Percentiles rank a stretch among this genome's conserved stretches.
Evolutionary conservation across 1,140 invertebrate genomes (phyloP).

Genomic region (Lanistes nyassanus): DNA sequence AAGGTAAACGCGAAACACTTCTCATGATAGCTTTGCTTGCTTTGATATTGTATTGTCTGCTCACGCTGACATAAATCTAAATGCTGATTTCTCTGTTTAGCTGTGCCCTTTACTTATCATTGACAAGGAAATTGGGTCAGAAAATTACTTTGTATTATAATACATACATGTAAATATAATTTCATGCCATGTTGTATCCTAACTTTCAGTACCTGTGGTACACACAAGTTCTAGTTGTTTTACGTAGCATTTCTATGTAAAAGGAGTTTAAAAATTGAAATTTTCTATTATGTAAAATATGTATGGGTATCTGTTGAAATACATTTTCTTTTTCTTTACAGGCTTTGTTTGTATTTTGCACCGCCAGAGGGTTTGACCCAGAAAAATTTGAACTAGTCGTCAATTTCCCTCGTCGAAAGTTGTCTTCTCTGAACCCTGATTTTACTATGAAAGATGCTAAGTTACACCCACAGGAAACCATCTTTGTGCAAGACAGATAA

Average conservation of each 20-base stretch:
- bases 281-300: not conserved
- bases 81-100: conserved; percentile 1
- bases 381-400: conserved; percentile 69
- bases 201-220: too few species aligned
- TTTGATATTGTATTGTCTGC: not conserved
- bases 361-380: conserved; percentile 62
- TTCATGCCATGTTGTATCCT: too few species aligned
- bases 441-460: conserved; percentile 66
- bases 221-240: too few species aligned
- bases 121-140: too few species aligned
- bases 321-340: conserved; percentile 45
- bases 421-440: conserved; percentile 62
- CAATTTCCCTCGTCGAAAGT: conserved; percentile 67
- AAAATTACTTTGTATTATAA: too few species aligned
- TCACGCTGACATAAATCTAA: not conserved
- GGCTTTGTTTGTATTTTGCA: conserved; percentile 65
- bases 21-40: not conserved
- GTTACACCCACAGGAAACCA: conserved; percentile 68
- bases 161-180: too few species aligned
- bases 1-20: conserved; percentile 58
- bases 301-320: not conserved
- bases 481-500: conserved; percentile 66
- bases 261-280: not conserved
- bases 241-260: too few species aligned
- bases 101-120: too few species aligned